Evolutionary conservation across 2,113 vertebrate species (phyloP), one percentile per base, ranked within the genome.

Genomic region (Nothoprocta pentlandii): DNA sequence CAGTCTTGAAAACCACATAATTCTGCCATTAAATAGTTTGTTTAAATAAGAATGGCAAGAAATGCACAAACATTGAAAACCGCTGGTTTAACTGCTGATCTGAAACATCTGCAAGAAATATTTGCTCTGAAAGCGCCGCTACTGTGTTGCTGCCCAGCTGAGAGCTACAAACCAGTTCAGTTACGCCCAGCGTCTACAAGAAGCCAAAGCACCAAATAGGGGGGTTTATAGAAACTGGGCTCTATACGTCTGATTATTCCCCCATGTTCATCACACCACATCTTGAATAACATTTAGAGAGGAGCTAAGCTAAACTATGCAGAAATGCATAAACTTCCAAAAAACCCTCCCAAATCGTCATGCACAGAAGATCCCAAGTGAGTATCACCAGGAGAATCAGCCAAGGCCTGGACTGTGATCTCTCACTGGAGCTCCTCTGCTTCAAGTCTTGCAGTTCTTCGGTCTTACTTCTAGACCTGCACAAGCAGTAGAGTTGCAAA

Each of bases 31-130:
- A 64, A 92, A 79, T 22, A 12, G 64, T 90, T 94, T 95, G 92
- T 90, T 96, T 92, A 81, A 95, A 64, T 28, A 67, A 82, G 92
- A 85, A 93, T 68, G 80, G 89, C 87, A 95, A 80, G 87, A 86
- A 90, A 76, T 36, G 34, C 84, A 44, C 76, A 92, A 93, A 86
- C 13, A 56, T 6, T 67, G 80, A 32, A 90, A 96, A 88, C 61
- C 76, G 6, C 79, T 39, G 69, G 8, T 91, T 80, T 75, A 68
- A 58, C 58, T 46, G 68, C 89, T 93, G 93, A 94, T 92, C 53
- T 74, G 39, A 94, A 95, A 70, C 93, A 96, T 36, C 86, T 96
- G 96, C 93, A 87, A 70, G 81, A 66, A 71, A 59, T 19, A 76
- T 80, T 62, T 51, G 39, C 9, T 28, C 71, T 56, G 81, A 30